phyloP scores from a whole-genome alignment of 2,888 invertebrate species.

The Cryptus viduatorius region DNA sequence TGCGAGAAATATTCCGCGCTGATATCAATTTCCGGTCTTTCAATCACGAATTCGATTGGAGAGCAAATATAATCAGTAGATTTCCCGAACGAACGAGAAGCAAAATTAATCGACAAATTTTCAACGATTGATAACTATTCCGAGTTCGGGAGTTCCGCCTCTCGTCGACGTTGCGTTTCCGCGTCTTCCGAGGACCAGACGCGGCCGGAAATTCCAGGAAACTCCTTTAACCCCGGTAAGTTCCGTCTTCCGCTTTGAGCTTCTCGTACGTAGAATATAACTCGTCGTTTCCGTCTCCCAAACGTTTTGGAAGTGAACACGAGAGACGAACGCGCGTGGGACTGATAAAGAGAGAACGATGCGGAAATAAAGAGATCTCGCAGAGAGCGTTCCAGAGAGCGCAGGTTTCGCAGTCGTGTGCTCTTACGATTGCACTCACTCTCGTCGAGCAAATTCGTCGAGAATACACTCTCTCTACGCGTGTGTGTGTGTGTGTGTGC shows the following conservation, averaged over 20 bases:
- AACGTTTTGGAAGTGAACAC: conserved; percentile 17
- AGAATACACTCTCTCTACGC: conserved; percentile 9
- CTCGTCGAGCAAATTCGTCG: conserved; percentile 49
- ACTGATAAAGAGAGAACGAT: conserved; percentile 6
- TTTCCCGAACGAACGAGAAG: background rate
- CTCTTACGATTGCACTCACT: conserved; percentile 45
- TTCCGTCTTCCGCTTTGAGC: background rate
- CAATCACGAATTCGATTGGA: too few relatives aligned
- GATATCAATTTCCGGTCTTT: conserved; percentile 21
- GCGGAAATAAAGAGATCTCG: background rate
- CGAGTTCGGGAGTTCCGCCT: conserved; percentile 21
- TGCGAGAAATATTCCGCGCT: background rate
- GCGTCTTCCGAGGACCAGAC: conserved; percentile 47
- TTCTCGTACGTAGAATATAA: background rate
- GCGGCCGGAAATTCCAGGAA: conserved; percentile 61
- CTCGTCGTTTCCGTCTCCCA: conserved; percentile 26
- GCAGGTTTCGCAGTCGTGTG: conserved; percentile 2
- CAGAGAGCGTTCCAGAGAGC: background rate
- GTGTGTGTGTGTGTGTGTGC: too few relatives aligned
- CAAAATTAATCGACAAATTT: conserved; percentile 17
- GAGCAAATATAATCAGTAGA: background rate
- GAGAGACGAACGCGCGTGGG: background rate
- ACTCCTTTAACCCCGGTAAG: conserved; percentile 29
- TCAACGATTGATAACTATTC: background rate
- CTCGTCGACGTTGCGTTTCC: conserved; percentile 34